These are phyloP conservation scores for Emydura subglobosa DNA, from an alignment of 2,113 vertebrate species.

Conservation along the genomic window DNA sequence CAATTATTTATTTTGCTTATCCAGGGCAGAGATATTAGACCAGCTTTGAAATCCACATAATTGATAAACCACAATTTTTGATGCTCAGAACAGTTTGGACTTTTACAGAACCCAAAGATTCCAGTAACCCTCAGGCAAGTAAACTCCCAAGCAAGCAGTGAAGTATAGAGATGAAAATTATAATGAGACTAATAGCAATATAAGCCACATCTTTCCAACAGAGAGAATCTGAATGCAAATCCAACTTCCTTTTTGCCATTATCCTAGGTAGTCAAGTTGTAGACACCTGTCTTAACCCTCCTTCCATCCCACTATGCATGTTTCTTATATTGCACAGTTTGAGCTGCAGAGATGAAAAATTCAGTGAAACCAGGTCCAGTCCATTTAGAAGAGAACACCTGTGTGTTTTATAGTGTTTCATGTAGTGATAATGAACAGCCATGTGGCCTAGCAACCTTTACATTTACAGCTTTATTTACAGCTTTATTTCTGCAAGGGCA, in stretches of 20 bases:
- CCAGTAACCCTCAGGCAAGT: neutral
- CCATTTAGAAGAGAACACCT: neutral
- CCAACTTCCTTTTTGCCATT: neutral
- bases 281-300: neutral
- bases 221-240: constrained; percentile 3
- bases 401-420: neutral
- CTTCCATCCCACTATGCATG: neutral
- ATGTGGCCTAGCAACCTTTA: constrained; percentile 27
- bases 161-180: neutral
- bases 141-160: neutral
- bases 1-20: neutral
- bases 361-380: neutral
- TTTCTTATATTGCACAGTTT: neutral
- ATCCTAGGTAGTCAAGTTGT: neutral
- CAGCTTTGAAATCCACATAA: neutral
- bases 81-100: constrained; percentile 26
- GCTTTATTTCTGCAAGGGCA: constrained; percentile 53
- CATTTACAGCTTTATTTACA: constrained; percentile 36
- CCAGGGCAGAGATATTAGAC: neutral
- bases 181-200: neutral
- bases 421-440: constrained; percentile 40
- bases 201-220: neutral
- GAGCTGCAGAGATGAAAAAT: neutral
- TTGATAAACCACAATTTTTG: neutral
- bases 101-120: constrained; percentile 36